These are phyloP conservation scores for Zoroaster sp. DNA, from an alignment of 53 echinoderm and acorn worm species.

Conservation along the genomic window DNA sequence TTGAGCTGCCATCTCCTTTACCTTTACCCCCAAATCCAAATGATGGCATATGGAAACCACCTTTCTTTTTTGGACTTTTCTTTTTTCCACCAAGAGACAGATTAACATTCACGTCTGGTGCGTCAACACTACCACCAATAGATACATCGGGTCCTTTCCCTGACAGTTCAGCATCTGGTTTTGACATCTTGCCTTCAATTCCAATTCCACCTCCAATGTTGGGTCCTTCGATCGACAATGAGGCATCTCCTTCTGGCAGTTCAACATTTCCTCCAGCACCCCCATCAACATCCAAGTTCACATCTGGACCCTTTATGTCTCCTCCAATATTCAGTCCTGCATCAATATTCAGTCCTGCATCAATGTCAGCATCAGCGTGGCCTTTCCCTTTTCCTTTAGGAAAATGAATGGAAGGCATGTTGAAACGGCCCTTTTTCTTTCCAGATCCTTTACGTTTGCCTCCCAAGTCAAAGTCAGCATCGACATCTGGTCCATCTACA, in stretches of 20 bases:
- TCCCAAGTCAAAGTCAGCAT: constrained; percentile 39
- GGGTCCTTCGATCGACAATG: constrained; percentile 31
- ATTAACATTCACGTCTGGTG: constrained; percentile 50
- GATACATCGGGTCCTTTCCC: constrained; percentile 34
- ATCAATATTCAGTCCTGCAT: constrained; percentile 25
- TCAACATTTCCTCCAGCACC: constrained; percentile 50
- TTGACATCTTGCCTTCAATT: constrained; percentile 30
- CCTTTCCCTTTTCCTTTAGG: constrained; percentile 66
- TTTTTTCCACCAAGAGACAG: constrained; percentile 29
- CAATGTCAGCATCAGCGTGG: constrained; percentile 59
- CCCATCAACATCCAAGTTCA: constrained; percentile 24
- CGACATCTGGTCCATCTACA: constrained; percentile 21
- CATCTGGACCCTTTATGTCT: constrained; percentile 46
- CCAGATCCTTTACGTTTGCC: constrained; percentile 24
- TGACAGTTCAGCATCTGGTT: constrained; percentile 7
- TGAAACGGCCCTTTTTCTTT: constrained; percentile 57
- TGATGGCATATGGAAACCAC: constrained; percentile 27
- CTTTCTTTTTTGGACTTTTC: constrained; percentile 53
- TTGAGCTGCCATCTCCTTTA: constrained; percentile 6
- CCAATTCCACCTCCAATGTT: constrained; percentile 45
- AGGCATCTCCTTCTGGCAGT: constrained; percentile 51
- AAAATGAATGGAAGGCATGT: constrained; percentile 54
- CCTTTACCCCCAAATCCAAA: constrained; percentile 50
- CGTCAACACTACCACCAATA: constrained; percentile 34
- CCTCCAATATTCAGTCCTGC: constrained; percentile 14